Conservation (phyloP, 2,797 vertebrate species). For the Cossypha caffra region DNA sequence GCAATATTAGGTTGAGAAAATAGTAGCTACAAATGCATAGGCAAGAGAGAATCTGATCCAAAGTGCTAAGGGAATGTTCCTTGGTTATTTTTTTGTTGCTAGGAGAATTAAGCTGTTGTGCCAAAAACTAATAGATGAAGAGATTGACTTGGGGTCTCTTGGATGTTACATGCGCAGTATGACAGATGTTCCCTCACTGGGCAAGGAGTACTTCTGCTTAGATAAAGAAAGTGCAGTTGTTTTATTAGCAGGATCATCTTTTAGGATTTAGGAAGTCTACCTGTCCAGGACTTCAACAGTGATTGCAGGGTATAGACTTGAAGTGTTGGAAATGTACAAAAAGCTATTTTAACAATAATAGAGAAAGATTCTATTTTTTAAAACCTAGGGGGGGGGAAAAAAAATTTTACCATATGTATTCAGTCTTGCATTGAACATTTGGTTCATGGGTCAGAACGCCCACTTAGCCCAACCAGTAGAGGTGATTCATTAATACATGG, state of each 20-base stretch:
- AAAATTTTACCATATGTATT: not conserved
- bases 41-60: not conserved
- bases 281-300: not conserved
- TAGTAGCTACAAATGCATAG: not conserved
- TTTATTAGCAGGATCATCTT: not conserved
- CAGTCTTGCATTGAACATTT: not conserved
- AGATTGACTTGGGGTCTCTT: not conserved
- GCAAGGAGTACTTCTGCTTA: not conserved
- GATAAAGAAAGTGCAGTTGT: not conserved
- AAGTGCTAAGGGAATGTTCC: not conserved
- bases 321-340: not conserved
- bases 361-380: not conserved
- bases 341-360: not conserved
- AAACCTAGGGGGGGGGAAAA: not conserved
- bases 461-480: not conserved
- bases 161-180: not conserved
- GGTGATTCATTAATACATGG: not conserved
- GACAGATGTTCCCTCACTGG: not conserved
- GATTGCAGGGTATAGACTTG: accelerated
- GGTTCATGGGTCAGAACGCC: not conserved
- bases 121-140: not conserved
- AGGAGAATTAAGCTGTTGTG: not conserved
- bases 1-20: not conserved
- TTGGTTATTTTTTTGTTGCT: not conserved
- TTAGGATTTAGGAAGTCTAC: not conserved